Conservation (phyloP, 2,888 invertebrate genomes). For the Acronicta leporina region DNA sequence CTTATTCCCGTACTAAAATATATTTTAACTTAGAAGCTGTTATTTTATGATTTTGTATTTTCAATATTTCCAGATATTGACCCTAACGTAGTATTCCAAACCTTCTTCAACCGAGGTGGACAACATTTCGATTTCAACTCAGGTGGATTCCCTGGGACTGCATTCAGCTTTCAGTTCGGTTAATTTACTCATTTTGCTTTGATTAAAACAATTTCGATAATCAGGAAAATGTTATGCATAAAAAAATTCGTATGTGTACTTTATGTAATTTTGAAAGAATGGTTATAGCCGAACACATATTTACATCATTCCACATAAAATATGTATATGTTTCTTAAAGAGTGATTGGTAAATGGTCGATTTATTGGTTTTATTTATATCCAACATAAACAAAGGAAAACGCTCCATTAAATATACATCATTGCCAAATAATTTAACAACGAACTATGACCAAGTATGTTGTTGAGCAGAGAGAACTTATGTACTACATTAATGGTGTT, state of each 20-base stretch:
- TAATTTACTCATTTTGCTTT: constrained; percentile 68
- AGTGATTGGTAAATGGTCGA: constrained; percentile 40
- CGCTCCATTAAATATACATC: constrained; percentile 17
- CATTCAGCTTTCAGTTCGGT: constrained; percentile 92
- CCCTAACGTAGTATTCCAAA: constrained; percentile 95
- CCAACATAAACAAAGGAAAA: constrained; percentile 18
- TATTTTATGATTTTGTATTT: constrained; percentile 8
- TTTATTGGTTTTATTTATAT: constrained; percentile 47
- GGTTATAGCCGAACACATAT: constrained; percentile 49
- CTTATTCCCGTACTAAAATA: no score
- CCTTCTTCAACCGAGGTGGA: constrained; percentile 92
- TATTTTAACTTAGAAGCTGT: neutral
- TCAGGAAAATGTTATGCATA: constrained; percentile 46
- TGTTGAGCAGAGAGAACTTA: constrained; percentile 25
- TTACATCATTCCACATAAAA: constrained; percentile 62
- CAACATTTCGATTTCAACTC: constrained; percentile 88
- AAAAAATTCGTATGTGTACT: constrained; percentile 49
- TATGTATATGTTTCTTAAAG: constrained; percentile 45
- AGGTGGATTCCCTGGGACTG: constrained; percentile 88
- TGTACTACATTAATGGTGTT: constrained; percentile 35
- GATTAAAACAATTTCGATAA: constrained; percentile 38
- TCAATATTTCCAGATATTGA: constrained; percentile 91
- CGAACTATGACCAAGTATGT: constrained; percentile 29
- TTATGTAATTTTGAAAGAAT: constrained; percentile 47
- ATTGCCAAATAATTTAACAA: constrained; percentile 38